A percentile compares a stretch with the other conserved stretches of the same genome.
phyloP scores from a whole-genome alignment of 1,140 invertebrate genomes.

The Zaprionus ghesquierei region DNA sequence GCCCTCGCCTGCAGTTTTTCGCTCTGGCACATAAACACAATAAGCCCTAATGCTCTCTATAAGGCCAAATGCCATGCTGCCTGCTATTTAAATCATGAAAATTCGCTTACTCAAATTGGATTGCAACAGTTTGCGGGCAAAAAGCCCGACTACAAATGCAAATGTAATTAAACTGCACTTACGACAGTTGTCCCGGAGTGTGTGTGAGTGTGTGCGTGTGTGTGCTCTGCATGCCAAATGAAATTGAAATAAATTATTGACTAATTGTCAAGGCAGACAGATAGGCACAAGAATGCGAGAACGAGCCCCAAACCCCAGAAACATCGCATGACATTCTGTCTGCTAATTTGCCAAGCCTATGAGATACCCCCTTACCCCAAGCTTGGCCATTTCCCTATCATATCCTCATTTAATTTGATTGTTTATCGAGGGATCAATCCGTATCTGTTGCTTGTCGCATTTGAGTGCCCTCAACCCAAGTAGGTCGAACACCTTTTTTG shows the following conservation, averaged over 20 bases:
- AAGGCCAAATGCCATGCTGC: background rate
- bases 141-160: constrained; percentile 56
- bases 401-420: constrained; percentile 70
- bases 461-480: constrained; percentile 45
- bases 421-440: constrained; percentile 51
- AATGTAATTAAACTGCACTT: constrained; percentile 79
- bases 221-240: constrained; percentile 70
- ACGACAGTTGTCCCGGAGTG: constrained; percentile 26
- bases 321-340: constrained; percentile 26
- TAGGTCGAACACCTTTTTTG: background rate
- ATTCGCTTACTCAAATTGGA: constrained; percentile 76
- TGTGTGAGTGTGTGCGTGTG: constrained; percentile 15
- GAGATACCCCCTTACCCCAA: background rate
- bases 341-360: constrained; percentile 61
- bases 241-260: constrained; percentile 81
- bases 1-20: constrained; percentile 47
- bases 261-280: constrained; percentile 75
- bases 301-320: background rate
- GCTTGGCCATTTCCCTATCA: constrained; percentile 15
- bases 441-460: constrained; percentile 55
- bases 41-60: constrained; percentile 40
- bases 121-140: constrained; percentile 61
- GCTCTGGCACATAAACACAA: constrained; percentile 25
- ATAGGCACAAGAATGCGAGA: constrained; percentile 44
- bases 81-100: constrained; percentile 77